Conservation (phyloP, 2,888 invertebrate species). For the Drepanosiphum platanoidis region DNA sequence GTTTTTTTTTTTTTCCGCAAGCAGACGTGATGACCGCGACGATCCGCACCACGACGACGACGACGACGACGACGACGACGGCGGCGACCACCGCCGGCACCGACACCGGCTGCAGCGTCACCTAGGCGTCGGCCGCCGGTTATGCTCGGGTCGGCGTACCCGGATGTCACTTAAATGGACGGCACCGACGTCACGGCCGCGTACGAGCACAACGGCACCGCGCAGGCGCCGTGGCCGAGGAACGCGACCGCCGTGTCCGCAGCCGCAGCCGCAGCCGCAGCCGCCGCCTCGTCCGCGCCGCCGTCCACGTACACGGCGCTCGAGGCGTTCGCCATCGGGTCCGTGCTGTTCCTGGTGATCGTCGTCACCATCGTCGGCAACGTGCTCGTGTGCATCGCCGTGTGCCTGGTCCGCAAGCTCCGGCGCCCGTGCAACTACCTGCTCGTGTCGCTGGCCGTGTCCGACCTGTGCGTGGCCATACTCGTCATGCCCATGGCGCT, state of each 20-base stretch:
- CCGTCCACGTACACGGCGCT: constrained; percentile 67
- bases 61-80: background rate
- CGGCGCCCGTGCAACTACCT: constrained; percentile 90
- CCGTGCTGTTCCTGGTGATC: constrained; percentile 69
- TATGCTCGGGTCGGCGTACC: constrained; percentile 49
- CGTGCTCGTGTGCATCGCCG: constrained; percentile 93
- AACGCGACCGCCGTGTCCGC: constrained; percentile 38
- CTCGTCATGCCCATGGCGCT: constrained; percentile 98
- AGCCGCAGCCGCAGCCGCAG: constrained; percentile 50
- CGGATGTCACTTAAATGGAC: constrained; percentile 63
- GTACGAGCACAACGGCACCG: constrained; percentile 49
- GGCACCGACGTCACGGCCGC: constrained; percentile 64
- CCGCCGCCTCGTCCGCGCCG: constrained; percentile 25
- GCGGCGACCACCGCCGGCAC: background rate
- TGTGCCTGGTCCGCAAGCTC: constrained; percentile 91
- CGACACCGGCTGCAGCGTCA: background rate
- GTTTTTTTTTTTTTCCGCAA: too few relatives aligned
- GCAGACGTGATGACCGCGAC: background rate
- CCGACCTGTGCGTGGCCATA: constrained; percentile 94
- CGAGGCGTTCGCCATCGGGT: constrained; percentile 75
- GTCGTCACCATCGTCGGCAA: constrained; percentile 88
- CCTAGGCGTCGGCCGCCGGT: constrained; percentile 7
- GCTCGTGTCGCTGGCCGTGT: constrained; percentile 93
- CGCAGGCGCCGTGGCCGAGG: constrained; percentile 47
- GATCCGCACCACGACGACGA: background rate